Evolutionary conservation across 2,113 vertebrate genomes (phyloP), one percentile per base, ranked within the genome.

Genomic region (Festucalex cinctus): DNA sequence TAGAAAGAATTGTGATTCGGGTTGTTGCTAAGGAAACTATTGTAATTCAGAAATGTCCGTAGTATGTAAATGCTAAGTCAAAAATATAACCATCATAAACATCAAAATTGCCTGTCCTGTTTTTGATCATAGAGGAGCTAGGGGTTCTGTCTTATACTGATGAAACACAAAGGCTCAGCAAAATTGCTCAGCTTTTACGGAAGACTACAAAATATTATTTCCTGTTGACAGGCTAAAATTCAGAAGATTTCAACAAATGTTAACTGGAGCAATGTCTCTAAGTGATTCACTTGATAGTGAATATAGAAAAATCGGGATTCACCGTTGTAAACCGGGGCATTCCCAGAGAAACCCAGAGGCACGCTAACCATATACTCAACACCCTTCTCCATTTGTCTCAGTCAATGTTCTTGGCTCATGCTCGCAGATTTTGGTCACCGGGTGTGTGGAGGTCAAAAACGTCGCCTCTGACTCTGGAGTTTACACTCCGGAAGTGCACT

Each of bases 401-500:
- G 44, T 78, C 53, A 65, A n/a, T 60, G n/a, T 49, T 71, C 61
- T 79, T 70, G 39, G 81, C 79, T 48, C 67, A n/a, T 61, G 19
- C 74, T 73, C 64, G 28, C 74, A 76, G 61, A 77, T 79, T 74
- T 73, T 20, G 68, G 76, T 84, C 77, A 73, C 24, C 16, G 85
- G 81, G 75, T 80, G 86, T 85, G 79, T 71, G 69, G 72, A 81
- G 87, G 85, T 89, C 74, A 72, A 28, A 75, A 63, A 48, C 10
- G 35, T 74, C 69, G 22, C 51, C 74, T 75, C 64, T 46, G 63
- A 81, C 76, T 84, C 70, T 78, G 71, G 76, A 85, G 85, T 83
- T 76, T 77, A 76, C 71, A 68, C 83, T 88, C 84, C 81, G 82
- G 89, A 89, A 88, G 89, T 83, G 78, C 66, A 71, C 76, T 88